phyloP scores from a whole-genome alignment of 2,888 invertebrate genomes.

The Caenorhabditis angaria region DNA sequence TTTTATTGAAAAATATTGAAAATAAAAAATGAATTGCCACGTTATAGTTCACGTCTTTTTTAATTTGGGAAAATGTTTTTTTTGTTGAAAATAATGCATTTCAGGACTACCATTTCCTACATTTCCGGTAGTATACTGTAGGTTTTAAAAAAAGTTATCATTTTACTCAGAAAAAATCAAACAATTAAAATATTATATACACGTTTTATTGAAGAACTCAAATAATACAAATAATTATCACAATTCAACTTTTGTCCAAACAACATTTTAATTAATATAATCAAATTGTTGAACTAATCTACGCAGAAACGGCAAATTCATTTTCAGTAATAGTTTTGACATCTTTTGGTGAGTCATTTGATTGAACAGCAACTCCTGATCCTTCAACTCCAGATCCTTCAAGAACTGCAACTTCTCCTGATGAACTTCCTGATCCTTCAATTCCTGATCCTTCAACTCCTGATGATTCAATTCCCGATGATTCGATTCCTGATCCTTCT shows the following conservation, averaged over 20 bases:
- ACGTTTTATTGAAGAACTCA: neutral
- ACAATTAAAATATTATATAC: neutral
- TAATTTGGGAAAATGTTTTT: too few species aligned
- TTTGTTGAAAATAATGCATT: too few species aligned
- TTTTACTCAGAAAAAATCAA: too few species aligned
- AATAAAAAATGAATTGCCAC: too few species aligned
- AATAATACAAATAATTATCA: neutral
- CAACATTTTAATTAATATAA: neutral
- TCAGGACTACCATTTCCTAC: too few species aligned
- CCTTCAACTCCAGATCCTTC: neutral
- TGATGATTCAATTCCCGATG: neutral
- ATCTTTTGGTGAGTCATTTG: neutral
- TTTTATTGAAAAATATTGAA: too few species aligned
- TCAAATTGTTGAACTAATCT: neutral
- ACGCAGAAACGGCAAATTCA: neutral
- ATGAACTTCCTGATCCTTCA: neutral
- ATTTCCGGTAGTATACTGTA: too few species aligned
- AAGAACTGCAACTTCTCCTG: neutral
- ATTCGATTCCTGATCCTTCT: neutral
- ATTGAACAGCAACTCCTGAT: neutral
- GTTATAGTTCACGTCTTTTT: too few species aligned
- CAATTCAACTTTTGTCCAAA: neutral
- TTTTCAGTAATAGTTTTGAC: neutral
- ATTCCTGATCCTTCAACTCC: neutral
- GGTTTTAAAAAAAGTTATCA: too few species aligned